A percentile compares a stretch with the other conserved stretches of the same genome.
Evolutionary conservation across 37 sponge, comb jelly and placozoan species (phyloP).

Genomic region (Halichondria panicea): DNA sequence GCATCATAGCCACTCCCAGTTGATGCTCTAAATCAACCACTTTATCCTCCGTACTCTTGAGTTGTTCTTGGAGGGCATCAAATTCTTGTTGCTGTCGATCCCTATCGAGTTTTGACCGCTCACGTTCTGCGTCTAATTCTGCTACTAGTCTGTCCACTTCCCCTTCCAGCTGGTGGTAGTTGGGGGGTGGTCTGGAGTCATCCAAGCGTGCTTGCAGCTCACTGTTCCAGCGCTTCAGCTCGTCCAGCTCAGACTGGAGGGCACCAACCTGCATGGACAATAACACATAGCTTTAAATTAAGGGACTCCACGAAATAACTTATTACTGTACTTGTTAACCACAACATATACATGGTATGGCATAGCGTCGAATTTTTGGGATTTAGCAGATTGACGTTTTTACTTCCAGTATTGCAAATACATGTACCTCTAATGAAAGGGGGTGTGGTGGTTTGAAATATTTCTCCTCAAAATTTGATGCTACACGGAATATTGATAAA

Average conservation of each 20-base stretch:
- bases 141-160: slow-evolving; percentile 34
- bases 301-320: not conserved
- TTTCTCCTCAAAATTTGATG: no score
- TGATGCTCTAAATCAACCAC: slow-evolving; percentile 25
- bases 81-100: slow-evolving; percentile 25
- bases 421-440: no score
- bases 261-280: slow-evolving; percentile 5
- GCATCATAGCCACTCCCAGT: slow-evolving; percentile 28
- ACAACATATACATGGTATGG: no score
- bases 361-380: no score
- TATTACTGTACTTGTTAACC: no score
- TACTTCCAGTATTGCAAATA: no score
- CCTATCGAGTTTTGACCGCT: slow-evolving; percentile 22
- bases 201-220: slow-evolving; percentile 35
- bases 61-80: slow-evolving; percentile 10
- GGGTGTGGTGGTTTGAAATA: no score
- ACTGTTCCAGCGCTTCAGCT: slow-evolving; percentile 40
- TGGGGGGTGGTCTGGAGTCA: no score
- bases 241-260: slow-evolving; percentile 47
- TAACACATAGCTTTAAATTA: no score
- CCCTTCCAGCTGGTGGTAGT: slow-evolving; percentile 24
- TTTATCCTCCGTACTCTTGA: slow-evolving; percentile 24
- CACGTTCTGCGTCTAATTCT: slow-evolving; percentile 48
- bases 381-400: not conserved
- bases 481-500: no score